Evolutionary conservation across 2,888 invertebrate genomes (phyloP), one percentile per base, ranked within the genome.

Genomic region (Corbicula japonica): DNA sequence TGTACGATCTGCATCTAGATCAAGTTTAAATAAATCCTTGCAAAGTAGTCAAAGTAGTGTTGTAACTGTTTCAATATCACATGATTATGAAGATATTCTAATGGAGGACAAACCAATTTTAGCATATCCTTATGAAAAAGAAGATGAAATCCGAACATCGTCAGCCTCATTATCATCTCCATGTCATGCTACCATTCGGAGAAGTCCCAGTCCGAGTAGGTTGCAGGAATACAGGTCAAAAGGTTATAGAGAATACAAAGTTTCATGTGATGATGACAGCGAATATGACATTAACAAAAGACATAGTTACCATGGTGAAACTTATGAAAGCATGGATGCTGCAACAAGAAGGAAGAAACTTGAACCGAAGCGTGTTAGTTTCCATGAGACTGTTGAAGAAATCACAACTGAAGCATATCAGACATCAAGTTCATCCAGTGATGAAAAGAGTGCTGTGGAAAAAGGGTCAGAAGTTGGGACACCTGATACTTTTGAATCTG

Each of bases 321-420:
- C 79, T 30, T 52, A 21, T 41, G 80, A 79, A 32, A 71, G 50
- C 69, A 58, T 68, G 56, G 54, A 73, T 54, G 61, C 32, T 44
- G 65, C 56, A 38, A 50, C 34, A 15, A 69, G 60, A 34, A 68
- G 80, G 60, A 83, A 83, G 54, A 50, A 72, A 26, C 23, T 80
- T 54, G 86, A 86, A 63, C 77, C 80, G 8, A 89, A 89, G 52
- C 80, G 89, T 21, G 89, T 89, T 18, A 89, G 89, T 71, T 89
- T 87, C 81, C 89, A 89, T 73, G 89, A 88, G 68, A 83, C 80
- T 28, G 83, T 83, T 50, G 81, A 80, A 68, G 84, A 84, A 69
- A 84, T 81, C 34, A 75, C 77, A 30, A 68, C 80, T 28, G 81
- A 79, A 46, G 68, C 76, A 34, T 80, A 80, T 58, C 79, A 74